Evolutionary conservation across 53 echinoderm and acorn worm species (phyloP), one percentile per base, ranked within the genome.

Genomic region (Luidia sarsii): DNA sequence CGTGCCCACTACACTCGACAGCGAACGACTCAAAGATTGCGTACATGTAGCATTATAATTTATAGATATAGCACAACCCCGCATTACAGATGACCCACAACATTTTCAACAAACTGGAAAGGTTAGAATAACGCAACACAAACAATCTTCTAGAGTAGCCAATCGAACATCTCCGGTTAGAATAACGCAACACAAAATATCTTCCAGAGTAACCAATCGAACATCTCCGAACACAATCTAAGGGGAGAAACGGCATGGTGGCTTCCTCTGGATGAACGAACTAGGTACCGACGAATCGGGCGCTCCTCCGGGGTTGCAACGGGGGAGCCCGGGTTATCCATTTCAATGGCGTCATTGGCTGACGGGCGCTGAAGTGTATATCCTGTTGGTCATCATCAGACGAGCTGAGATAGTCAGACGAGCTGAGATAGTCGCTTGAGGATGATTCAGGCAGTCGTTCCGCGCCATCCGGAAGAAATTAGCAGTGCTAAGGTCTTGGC

Each of bases 401-500:
- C 9, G 56, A 56, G 27, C 56, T 56, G 56, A 15, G 56, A 24
- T 56, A 23, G 27, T 56, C 56, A 56, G 22, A 20, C 9, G 56
- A 56, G 27, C 56, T 56, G 56, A 15, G 25, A 56, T 28, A 56
- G 25, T 56, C 56, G 56, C 56, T 56, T 28, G 56, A 56, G 56
- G 56, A 56, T 56, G 56, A 56, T 28, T 56, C 56, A 24, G 56
- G 10, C 22, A 28, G 22, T 11, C 27, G 56, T 56, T 56, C 24
- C 25, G 22, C 71, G 16, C 4, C 53, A 28, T 70, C 71, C 25
- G 22, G 53, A 24, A 70, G 29, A 16, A 33, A 70, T 8, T 50
- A 51, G 50, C 71, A 70, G 25, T 70, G 71, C 16, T 70, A 48
- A 70, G 52, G 32, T 48, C 49, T 32, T 32, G n/a, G 2, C 52